Base-by-base conservation (phyloP, 2,888 invertebrate species). In the Rutpela maculata region DNA sequence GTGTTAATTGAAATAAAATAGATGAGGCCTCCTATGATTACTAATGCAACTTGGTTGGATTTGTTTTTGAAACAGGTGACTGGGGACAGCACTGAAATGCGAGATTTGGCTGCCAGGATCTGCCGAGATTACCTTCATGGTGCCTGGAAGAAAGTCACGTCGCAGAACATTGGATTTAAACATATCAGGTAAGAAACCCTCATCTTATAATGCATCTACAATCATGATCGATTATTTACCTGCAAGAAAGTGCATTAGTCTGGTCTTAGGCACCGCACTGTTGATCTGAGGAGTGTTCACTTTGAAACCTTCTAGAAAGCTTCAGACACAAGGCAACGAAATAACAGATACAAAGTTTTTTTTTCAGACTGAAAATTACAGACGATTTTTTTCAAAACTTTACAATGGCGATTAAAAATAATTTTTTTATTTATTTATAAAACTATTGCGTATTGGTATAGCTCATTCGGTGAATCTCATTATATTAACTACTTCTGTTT, bases 51-150 rank as follows among this genome's bases (percentile, higher is more conserved):
- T 77, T 83, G 80, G 80, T 77, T 76, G 71, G 82, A 82, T 81
- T 77, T 86, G 79, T 85, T 86, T 83, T 85, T 78, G 71, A 85
- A 83, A 80, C 92, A 94, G 91, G 93, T 94, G 92, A 92, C 92
- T 80, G 93, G 93, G 12, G 93, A 93, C 9, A 93, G 92, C 83
- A 91, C 91, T 19, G 96, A 97, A 89, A 96, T 97, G 94, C 91
- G 95, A 74, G 94, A 95, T 81, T 93, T 95, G 78, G 97, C 97
- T 0, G 95, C 95, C 18, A 93, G 95, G 85, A 95, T 98, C 83
- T 98, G 98, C 90, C 93, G 95, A 83, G 97, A 97, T 90, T 98
- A 97, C 88, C 92, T 98, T 67, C 94, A 95, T 83, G 98, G 98
- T 0, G 94, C 95, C 5, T 98, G 98, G 98, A 97, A 96, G 90